Percentiles rank a stretch among this genome's conserved stretches.
These are phyloP conservation scores for Drosophila bocqueti DNA, from an alignment of 1,140 invertebrate species.

Conservation along the genomic window DNA sequence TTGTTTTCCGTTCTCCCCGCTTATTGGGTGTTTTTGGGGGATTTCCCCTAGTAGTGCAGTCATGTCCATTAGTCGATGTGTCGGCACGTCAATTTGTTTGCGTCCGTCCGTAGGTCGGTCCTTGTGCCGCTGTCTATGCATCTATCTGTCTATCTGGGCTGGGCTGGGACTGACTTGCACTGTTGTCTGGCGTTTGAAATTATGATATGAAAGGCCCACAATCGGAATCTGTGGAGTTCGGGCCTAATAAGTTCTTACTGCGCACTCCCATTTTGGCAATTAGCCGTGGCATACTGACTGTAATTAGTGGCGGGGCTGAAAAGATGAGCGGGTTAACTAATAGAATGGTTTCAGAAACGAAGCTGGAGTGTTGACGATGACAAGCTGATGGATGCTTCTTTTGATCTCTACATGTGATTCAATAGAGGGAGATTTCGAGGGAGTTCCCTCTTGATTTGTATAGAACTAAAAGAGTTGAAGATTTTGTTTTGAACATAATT, in stretches of 20 bases:
- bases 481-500: background rate
- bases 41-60: conserved; percentile 49
- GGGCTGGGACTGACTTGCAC: conserved; percentile 10
- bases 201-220: conserved; percentile 59
- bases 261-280: conserved; percentile 61
- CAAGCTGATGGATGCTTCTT: conserved; percentile 17
- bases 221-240: conserved; percentile 28
- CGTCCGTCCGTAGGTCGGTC: conserved; percentile 42
- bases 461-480: background rate
- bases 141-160: background rate
- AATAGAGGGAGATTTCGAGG: background rate
- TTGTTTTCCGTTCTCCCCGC: conserved; percentile 47
- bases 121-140: conserved; percentile 3
- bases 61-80: conserved; percentile 61
- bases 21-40: conserved; percentile 12
- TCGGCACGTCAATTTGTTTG: conserved; percentile 82
- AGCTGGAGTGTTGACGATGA: conserved; percentile 14
- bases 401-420: conserved; percentile 12
- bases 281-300: conserved; percentile 47
- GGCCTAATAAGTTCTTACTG: conserved; percentile 58
- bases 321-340: conserved; percentile 34
- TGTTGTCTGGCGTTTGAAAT: conserved; percentile 54
- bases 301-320: conserved; percentile 36
- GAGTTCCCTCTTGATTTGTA: background rate
- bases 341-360: conserved; percentile 37